phyloP scores from a whole-genome alignment of 2,888 invertebrate species.

The Macrophya annulata region DNA sequence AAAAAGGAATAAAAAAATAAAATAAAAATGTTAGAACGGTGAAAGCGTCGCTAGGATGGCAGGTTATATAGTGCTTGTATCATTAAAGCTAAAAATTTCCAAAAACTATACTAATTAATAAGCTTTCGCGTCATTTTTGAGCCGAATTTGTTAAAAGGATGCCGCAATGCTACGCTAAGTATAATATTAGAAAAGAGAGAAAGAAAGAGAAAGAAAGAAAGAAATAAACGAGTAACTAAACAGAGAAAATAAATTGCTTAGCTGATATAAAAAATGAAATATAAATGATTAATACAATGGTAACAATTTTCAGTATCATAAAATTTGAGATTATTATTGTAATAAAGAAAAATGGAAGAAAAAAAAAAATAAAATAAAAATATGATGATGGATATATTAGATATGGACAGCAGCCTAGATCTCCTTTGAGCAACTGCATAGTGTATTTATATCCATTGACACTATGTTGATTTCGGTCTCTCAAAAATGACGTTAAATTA shows the following conservation, averaged over 20 bases:
- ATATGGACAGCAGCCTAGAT: slow-evolving; percentile 15
- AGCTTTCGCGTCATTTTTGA: slow-evolving; percentile 20
- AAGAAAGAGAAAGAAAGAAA: background rate
- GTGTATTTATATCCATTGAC: background rate
- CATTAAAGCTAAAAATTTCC: slow-evolving; percentile 1
- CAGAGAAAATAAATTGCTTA: background rate
- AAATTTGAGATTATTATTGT: background rate
- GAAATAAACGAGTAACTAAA: background rate
- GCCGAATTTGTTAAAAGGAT: background rate
- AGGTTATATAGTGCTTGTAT: slow-evolving; percentile 25
- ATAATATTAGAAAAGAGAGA: background rate
- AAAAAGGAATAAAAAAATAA: background rate
- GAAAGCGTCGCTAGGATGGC: slow-evolving; percentile 19
- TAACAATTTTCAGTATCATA: background rate
- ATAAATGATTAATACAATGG: background rate
- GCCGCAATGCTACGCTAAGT: background rate
- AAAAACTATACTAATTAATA: slow-evolving; percentile 5
- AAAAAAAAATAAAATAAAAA: background rate
- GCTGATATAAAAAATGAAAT: background rate
- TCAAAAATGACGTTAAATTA: slow-evolving; percentile 49
- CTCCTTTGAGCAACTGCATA: background rate
- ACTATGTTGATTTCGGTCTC: background rate
- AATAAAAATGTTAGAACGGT: slow-evolving; percentile 16
- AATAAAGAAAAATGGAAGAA: background rate
- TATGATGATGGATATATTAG: background rate